Evolutionary conservation across 92 coral and sea anemone genomes (phyloP), one percentile per base, ranked within the genome.

Genomic region (Heliopora coerulea): DNA sequence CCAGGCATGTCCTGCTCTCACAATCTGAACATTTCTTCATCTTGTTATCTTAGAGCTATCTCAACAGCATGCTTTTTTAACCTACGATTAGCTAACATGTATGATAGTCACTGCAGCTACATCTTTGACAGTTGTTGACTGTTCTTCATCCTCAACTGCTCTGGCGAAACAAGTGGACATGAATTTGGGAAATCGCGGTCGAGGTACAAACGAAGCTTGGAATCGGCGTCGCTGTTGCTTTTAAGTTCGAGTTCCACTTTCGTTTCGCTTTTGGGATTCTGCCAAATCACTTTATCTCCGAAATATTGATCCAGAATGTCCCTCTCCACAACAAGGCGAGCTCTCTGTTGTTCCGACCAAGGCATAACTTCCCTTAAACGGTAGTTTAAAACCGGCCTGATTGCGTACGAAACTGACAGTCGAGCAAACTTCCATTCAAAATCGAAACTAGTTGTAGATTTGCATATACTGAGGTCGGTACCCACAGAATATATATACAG

Each of bases 281-380:
- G 80, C 97, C 97, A 91, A 56, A 73, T 60, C 5, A 91, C 75
- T 44, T 72, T 82, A 35, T 62, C 72, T n/a, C 65, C 56, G 65
- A 91, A 91, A 80, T 85, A 88, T 12, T 79, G 25, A 57, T 67
- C 83, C 2, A 91, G 79, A 24, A 91, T 37, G 0, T 52, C 69
- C 56, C 74, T 91, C 82, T 90, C 96, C n/a, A 64, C 54, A 0
- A 49, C 84, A 27, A 91, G 82, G 34, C 97, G 79, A 46, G 40
- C 26, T 46, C 63, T 89, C 73, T 88, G 92, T 1, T 73, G 35
- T 52, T n/a, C 41, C 17, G 92, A 63, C 97, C 97, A 91, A 64
- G 84, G 62, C 90, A 85, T 82, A 14, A 13, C n/a, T n/a, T n/a
- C n/a, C n/a, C n/a, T n/a, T n/a, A n/a, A n/a, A n/a, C n/a, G n/a